These are phyloP conservation scores for Carposina sasakii DNA, from an alignment of 1,140 invertebrate species.

Conservation along the genomic window DNA sequence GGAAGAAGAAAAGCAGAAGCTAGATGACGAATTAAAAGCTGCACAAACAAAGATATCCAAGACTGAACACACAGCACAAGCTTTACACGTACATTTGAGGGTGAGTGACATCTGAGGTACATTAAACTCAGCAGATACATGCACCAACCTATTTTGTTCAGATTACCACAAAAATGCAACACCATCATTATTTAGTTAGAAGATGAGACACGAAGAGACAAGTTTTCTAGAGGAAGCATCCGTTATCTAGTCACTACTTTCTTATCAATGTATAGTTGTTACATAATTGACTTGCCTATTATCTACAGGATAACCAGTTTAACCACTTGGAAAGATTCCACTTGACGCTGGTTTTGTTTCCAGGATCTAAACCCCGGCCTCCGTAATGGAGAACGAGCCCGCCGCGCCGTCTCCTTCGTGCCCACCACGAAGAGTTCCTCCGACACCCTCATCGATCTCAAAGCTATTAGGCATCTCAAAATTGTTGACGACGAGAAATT, in stretches of 20 bases:
- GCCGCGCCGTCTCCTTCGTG: slow-evolving; percentile 59
- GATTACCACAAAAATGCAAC: too few species aligned
- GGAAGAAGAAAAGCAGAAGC: slow-evolving; percentile 77
- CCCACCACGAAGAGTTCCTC: slow-evolving; percentile 65
- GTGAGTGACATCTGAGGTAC: slow-evolving; percentile 43
- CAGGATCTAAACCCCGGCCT: slow-evolving; percentile 55
- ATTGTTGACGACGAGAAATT: slow-evolving; percentile 47
- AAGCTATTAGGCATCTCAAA: slow-evolving; percentile 54
- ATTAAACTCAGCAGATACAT: too few species aligned
- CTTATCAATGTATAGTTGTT: too few species aligned
- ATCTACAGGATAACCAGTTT: too few species aligned
- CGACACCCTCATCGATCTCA: slow-evolving; percentile 59
- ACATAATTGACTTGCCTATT: too few species aligned
- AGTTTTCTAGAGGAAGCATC: too few species aligned
- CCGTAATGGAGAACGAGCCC: slow-evolving; percentile 51
- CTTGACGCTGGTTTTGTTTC: too few species aligned
- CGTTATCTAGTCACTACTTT: too few species aligned
- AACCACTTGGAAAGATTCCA: too few species aligned
- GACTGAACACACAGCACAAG: slow-evolving; percentile 78
- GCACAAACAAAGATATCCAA: slow-evolving; percentile 78
- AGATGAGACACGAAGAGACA: too few species aligned
- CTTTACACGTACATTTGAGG: slow-evolving; percentile 77
- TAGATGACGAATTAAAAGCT: slow-evolving; percentile 78
- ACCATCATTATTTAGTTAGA: too few species aligned
- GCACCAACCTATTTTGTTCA: too few species aligned